phyloP scores from a whole-genome alignment of 1,140 invertebrate genomes.

The Drosophila oshimai region DNA sequence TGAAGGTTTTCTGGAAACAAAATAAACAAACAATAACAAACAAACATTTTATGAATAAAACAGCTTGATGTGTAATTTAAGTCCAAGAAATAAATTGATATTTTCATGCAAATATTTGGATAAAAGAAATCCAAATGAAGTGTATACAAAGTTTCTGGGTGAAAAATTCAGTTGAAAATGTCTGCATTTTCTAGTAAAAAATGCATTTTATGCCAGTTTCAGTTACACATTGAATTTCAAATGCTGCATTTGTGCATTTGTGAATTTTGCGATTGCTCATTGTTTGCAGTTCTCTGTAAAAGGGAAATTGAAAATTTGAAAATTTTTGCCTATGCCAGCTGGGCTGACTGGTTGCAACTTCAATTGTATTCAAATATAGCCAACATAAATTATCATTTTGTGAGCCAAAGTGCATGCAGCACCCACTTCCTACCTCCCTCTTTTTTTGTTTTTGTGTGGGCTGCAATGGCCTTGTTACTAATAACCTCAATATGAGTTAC shows the following conservation, averaged over 20 bases:
- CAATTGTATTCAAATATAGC: slow-evolving; percentile 74
- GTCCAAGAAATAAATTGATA: neutral
- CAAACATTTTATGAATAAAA: neutral
- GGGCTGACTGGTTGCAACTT: slow-evolving; percentile 19
- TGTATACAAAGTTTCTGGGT: too few relatives aligned
- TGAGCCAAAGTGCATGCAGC: slow-evolving; percentile 36
- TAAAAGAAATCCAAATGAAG: too few relatives aligned
- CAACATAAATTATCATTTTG: slow-evolving; percentile 71
- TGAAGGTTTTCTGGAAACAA: neutral
- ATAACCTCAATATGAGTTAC: slow-evolving; percentile 71
- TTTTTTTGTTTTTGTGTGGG: slow-evolving; percentile 14
- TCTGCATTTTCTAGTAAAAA: neutral
- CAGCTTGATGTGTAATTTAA: neutral
- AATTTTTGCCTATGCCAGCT: slow-evolving; percentile 19
- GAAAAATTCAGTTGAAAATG: too few relatives aligned
- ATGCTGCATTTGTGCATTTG: slow-evolving; percentile 18
- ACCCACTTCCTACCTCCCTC: neutral
- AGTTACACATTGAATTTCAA: slow-evolving; percentile 25
- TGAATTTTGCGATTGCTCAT: slow-evolving; percentile 39
- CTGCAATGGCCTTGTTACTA: slow-evolving; percentile 71
- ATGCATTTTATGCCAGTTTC: slow-evolving; percentile 10
- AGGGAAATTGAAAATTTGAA: slow-evolving; percentile 48
- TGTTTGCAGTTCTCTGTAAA: slow-evolving; percentile 21
- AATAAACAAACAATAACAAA: neutral
- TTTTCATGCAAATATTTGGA: neutral